These are phyloP conservation scores for Speoplatyrhinus poulsoni DNA, from an alignment of 2,113 vertebrate genomes.

Conservation along the genomic window DNA sequence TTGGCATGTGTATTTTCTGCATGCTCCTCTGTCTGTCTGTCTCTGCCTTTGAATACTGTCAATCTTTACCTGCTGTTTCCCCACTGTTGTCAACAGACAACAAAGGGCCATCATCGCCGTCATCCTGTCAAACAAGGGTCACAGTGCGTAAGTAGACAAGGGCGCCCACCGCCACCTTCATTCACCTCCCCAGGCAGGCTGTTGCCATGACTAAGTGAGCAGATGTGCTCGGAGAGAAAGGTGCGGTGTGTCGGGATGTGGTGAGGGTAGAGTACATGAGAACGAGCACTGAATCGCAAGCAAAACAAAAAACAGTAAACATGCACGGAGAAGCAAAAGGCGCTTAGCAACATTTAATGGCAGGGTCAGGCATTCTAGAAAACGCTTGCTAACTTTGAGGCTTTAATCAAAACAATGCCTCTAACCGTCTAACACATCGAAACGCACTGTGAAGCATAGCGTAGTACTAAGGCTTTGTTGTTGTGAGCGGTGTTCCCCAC, in stretches of 20 bases:
- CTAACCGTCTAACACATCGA: too few species aligned
- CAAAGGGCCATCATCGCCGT: slow-evolving; percentile 18
- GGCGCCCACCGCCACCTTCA: slow-evolving; percentile 16
- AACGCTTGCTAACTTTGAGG: too few species aligned
- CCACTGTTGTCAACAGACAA: not conserved
- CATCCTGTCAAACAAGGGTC: slow-evolving; percentile 31
- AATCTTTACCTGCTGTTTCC: slow-evolving; percentile 11
- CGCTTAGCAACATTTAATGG: too few species aligned
- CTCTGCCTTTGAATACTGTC: slow-evolving; percentile 10
- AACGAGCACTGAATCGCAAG: too few species aligned
- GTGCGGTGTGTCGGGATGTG: not conserved
- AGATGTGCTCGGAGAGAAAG: slow-evolving; percentile 19
- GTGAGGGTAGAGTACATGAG: not conserved
- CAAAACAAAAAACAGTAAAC: too few species aligned
- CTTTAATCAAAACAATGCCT: too few species aligned
- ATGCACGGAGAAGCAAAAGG: too few species aligned
- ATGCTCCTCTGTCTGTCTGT: not conserved
- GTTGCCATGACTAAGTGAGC: slow-evolving; percentile 33
- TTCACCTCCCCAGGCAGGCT: slow-evolving; percentile 36
- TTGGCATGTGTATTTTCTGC: slow-evolving; percentile 7
- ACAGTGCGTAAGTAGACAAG: slow-evolving; percentile 25
- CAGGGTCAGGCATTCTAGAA: too few species aligned
- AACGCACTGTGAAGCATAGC: too few species aligned
- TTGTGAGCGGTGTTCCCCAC: too few species aligned
- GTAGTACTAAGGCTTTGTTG: too few species aligned